Evolutionary conservation across 2,888 invertebrate species (phyloP), one percentile per base, ranked within the genome.

Genomic region (Platerodrilus igneus): DNA sequence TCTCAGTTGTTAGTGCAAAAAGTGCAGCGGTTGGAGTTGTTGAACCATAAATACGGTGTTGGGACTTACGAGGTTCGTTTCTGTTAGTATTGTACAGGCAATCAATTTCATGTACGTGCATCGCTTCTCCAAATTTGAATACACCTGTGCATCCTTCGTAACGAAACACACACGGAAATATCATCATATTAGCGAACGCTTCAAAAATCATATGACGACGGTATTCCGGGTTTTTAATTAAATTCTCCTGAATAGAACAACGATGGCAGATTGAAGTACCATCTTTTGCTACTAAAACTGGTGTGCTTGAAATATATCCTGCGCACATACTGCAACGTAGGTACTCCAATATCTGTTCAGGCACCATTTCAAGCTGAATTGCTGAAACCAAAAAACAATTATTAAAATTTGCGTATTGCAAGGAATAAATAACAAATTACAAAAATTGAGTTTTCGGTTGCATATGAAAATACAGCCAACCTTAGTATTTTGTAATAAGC

Each of bases 201-300:
- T 66, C 66, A 36, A 65, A 62, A 3, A 59, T 47, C 11, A 41
- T 3, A 36, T 66, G 64, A 11, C 62, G 48, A 25, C 59, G 41
- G 14, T 49, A 51, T 45, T 37, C 57, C 34, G 27, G 19, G 18
- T 13, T 51, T 47, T 61, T 59, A n/a, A n/a, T n/a, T 22, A 48
- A 21, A 4, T 60, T 60, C 18, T 62, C 59, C 5, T 55, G 47
- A 15, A 52, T 50, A 7, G 48, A 50, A 47, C 67, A 67, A 26
- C 66, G 53, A 36, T 66, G 62, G 38, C 67, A 68, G 9, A 65
- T 49, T 40, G 58, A 64, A 13, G 49, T 53, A 2, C 64, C 65
- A 15, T 62, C 58, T 2, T 45, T 23, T 25, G 51, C 53, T 3
- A 65, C 53, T 27, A 49, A 59, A 5, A 68, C 58, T 1, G 67